Conservation (phyloP, 2,113 vertebrate genomes). For the Hipposideros armiger region DNA sequence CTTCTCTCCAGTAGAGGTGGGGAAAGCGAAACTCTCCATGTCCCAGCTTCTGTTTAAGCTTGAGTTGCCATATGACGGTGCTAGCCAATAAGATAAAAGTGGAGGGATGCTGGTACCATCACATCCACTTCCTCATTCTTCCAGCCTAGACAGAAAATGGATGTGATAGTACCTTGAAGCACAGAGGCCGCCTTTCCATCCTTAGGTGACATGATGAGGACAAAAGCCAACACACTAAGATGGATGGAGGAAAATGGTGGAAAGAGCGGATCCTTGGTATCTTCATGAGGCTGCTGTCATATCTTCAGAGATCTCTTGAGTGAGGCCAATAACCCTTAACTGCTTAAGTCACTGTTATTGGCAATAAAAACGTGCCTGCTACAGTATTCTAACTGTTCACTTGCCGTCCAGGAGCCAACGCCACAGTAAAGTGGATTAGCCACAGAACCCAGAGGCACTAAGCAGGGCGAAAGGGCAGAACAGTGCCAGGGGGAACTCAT, state of each 20-base stretch:
- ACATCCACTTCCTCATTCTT: background rate
- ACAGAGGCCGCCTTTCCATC: background rate
- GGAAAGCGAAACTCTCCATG: background rate
- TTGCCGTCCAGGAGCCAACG: background rate
- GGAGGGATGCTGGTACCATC: background rate
- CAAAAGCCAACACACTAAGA: background rate
- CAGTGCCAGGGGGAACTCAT: too few relatives aligned
- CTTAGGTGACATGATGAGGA: background rate
- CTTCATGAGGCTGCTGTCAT: background rate
- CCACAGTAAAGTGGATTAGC: background rate
- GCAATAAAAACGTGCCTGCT: background rate
- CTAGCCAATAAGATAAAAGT: background rate
- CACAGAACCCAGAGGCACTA: background rate
- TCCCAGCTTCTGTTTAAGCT: background rate
- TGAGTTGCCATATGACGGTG: background rate
- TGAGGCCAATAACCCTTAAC: background rate
- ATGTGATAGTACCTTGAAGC: background rate
- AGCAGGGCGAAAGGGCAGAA: background rate
- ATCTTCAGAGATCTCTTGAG: background rate
- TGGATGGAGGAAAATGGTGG: background rate
- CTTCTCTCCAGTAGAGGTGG: background rate
- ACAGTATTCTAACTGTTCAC: background rate
- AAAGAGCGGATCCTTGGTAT: background rate
- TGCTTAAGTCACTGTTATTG: background rate
- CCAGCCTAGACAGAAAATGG: background rate